Base-by-base conservation (phyloP, 2,888 invertebrate genomes). In the Meandrusa payeni region DNA sequence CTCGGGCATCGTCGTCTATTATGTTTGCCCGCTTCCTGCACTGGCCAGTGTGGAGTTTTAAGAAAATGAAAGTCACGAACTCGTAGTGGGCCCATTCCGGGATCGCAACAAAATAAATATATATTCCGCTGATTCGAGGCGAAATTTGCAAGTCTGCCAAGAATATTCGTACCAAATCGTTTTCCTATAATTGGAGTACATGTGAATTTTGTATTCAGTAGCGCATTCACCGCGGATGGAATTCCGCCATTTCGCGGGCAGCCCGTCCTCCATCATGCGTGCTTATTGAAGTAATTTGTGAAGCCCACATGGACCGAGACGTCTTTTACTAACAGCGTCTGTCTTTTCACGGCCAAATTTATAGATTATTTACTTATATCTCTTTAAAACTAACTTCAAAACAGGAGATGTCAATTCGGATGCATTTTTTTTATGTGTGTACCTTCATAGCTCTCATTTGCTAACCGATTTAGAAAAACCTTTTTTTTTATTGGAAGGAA, bases 181-280 rank as follows among this genome's bases (percentile, higher is more conserved):
- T 87, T 87, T 87, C 86, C 86, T 86, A 86, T 87, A 87, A 87
- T 87, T 87, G 86, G 86, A 86, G 83, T 86, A 86, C 85, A 86
- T 87, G 78, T 83, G 85, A 85, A 87, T 87, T 59, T 86, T 83
- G 86, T 87, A 87, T 87, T 87, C 86, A 85, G 85, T 76, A 69
- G 82, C 82, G 83, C 82, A 82, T 83, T 81, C 69, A 78, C 74
- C 68, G 76, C 72, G 79, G 78, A 81, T 83, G 82, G 79, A 80
- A 81, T 79, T 81, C 66, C 72, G 73, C 77, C 80, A 69, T 79
- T 83, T 75, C 81, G 79, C 76, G 77, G 70, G 64, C 64, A 69
- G 72, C 69, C 68, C 69, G 74, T 76, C 75, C 78, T 81, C 66
- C 81, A 78, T 83, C 80, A 85, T 82, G 86, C 86, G 86, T 86